These are phyloP conservation scores for Momotus momota DNA, from an alignment of 2,797 vertebrate genomes.

Conservation along the genomic window DNA sequence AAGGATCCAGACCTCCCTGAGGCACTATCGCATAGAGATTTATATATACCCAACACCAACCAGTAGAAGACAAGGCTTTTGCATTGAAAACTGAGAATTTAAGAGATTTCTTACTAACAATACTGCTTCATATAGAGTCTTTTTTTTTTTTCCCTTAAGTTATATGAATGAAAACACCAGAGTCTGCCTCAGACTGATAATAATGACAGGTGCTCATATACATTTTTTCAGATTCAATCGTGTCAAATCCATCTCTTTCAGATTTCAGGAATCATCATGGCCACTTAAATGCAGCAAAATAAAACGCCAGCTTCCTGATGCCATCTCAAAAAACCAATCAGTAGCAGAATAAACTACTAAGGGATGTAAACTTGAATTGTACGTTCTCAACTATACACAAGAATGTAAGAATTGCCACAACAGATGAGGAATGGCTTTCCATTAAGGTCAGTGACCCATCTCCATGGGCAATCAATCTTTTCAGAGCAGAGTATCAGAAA, in stretches of 20 bases:
- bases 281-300: neutral
- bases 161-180: neutral
- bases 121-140: neutral
- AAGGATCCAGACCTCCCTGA: neutral
- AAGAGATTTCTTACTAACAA: neutral
- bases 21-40: neutral
- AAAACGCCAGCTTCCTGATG: neutral
- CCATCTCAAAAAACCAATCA: neutral
- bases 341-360: neutral
- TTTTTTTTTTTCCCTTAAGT: neutral
- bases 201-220: neutral
- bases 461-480: neutral
- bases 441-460: neutral
- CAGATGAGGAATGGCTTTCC: neutral
- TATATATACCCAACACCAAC: neutral
- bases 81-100: neutral
- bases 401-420: neutral
- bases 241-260: neutral
- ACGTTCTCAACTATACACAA: neutral
- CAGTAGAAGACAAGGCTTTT: neutral
- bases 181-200: neutral
- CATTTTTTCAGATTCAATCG: neutral
- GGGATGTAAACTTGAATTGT: neutral
- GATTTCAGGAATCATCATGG: neutral
- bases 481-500: neutral